Evolutionary conservation across 2,797 vertebrate species (phyloP).

Genomic region (Furcifer pardalis): DNA sequence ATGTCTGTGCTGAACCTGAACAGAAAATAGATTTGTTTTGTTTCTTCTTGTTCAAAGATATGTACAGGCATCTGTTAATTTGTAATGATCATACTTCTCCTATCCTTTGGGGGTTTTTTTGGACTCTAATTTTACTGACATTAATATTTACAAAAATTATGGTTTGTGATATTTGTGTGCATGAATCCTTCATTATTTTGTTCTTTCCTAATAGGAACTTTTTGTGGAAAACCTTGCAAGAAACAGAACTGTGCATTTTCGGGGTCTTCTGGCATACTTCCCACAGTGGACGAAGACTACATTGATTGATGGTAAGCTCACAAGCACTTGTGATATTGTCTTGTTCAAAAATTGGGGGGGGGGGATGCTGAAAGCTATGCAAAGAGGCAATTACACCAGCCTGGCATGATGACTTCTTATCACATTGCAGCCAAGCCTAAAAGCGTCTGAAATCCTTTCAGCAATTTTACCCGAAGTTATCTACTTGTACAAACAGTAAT

Average conservation of each 20-base stretch:
- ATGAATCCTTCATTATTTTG: constrained; percentile 27
- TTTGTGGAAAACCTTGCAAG: constrained; percentile 46
- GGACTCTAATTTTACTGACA: not conserved
- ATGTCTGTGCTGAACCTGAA: too few species aligned
- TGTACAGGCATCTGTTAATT: too few species aligned
- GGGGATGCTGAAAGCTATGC: not conserved
- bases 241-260: constrained; percentile 44
- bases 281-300: not conserved
- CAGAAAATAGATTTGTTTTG: too few species aligned
- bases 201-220: constrained; percentile 37
- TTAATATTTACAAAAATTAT: not conserved
- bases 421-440: not conserved
- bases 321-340: not conserved
- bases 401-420: not conserved
- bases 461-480: not conserved
- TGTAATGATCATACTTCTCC: not conserved
- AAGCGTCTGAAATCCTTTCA: constrained; percentile 11
- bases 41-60: too few species aligned
- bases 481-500: constrained; percentile 15
- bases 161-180: not conserved
- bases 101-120: not conserved
- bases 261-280: not conserved
- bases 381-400: not conserved
- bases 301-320: constrained; percentile 49
- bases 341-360: constrained; percentile 24